Conservation (phyloP, 1,140 invertebrate genomes). For the Bactericera cockerelli region DNA sequence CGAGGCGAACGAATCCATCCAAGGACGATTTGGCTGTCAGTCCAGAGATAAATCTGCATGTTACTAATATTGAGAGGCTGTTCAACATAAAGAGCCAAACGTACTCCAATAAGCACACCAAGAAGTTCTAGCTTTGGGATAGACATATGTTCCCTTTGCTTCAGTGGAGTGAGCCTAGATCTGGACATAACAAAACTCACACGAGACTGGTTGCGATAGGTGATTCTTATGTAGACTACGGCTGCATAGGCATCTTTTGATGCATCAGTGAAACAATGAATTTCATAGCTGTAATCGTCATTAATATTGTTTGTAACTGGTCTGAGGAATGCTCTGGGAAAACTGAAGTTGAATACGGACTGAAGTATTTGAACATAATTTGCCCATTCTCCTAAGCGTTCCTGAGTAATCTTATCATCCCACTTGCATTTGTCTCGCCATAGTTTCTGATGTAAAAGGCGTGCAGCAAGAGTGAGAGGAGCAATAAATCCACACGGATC, state of each 20-base stretch:
- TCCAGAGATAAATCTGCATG: no score
- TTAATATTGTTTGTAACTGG: neutral
- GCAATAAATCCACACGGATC: conserved; percentile 24
- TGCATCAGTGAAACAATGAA: conserved; percentile 24
- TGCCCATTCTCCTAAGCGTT: neutral
- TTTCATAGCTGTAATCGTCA: conserved; percentile 6
- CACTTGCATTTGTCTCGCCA: conserved; percentile 21
- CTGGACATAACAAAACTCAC: conserved; percentile 2
- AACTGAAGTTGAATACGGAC: neutral
- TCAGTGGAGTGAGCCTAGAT: neutral
- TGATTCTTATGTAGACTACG: conserved; percentile 20
- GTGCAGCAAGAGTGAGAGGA: conserved; percentile 23
- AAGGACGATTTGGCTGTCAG: no score
- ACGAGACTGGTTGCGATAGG: conserved; percentile 1
- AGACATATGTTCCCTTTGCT: no score
- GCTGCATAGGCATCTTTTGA: conserved; percentile 20
- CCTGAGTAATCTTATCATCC: conserved; percentile 20
- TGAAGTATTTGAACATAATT: neutral
- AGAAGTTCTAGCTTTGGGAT: no score
- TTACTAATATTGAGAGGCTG: no score
- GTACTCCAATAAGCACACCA: no score
- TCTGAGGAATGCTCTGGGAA: neutral
- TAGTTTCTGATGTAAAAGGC: conserved; percentile 23
- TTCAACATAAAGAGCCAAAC: no score
- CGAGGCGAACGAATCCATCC: no score